phyloP scores from a whole-genome alignment of 2,113 vertebrate species.

The Beaufortia kweichowensis region DNA sequence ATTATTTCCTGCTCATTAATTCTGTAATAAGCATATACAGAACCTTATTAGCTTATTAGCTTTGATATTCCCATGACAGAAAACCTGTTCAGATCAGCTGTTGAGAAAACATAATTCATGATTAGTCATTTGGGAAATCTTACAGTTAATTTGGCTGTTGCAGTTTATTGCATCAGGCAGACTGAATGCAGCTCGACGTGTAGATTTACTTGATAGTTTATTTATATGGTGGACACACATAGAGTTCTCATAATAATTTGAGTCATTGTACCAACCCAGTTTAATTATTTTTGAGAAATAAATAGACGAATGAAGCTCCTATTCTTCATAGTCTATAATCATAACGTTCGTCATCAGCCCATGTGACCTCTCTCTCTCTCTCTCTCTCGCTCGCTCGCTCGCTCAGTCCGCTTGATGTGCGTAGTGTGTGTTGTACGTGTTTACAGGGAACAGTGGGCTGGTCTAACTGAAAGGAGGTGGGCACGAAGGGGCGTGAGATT shows the following conservation, averaged over 20 bases:
- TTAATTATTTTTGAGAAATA: background rate
- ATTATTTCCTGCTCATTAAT: constrained; percentile 1
- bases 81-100: constrained; percentile 21
- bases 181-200: background rate
- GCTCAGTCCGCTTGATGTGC: constrained; percentile 26
- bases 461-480: constrained; percentile 36
- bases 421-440: constrained; percentile 21
- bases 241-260: background rate
- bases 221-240: background rate
- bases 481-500: constrained; percentile 61
- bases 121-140: constrained; percentile 29
- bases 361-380: constrained; percentile 16
- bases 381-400: background rate
- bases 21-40: background rate
- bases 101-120: background rate
- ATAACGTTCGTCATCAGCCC: constrained; percentile 13
- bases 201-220: background rate
- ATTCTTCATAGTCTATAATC: background rate
- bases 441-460: constrained; percentile 33
- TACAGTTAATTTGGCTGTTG: constrained; percentile 25
- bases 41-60: background rate
- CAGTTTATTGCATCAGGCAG: constrained; percentile 53
- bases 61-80: background rate
- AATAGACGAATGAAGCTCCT: background rate
- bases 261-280: background rate